Base-by-base conservation (phyloP, 2,888 invertebrate genomes). In the Eristalis pertinax region DNA sequence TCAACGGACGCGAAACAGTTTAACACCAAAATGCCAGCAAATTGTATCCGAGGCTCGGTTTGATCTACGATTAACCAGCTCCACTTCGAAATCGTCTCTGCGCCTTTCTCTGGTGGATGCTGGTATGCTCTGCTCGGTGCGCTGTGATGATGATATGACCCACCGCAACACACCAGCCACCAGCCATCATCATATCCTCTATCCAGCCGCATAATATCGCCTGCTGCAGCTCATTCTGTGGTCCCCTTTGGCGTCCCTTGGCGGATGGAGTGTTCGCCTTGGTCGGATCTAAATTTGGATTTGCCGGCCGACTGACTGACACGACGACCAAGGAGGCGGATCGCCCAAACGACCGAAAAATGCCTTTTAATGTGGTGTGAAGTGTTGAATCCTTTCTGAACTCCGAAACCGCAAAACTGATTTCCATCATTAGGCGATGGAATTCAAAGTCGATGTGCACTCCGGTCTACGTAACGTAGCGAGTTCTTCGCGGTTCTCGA, bases 61-160 rank as follows among this genome's bases (percentile, higher is more conserved):
- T 79, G 83, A 87, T 87, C 87, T 87, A 84, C 87, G 87, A 87
- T 87, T 84, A 87, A 84, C 79, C 75, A 72, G 76, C 79, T 73
- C 76, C 56, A 85, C 68, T 85, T 68, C 60, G 60, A 10, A 73
- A 75, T 29, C 24, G 60, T 50, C 50, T 50, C 50, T 19, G 50
- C 50, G 19, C 50, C 50, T 4, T 8, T 15, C n/a, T n/a, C 4
- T n/a, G 50, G 8, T 50, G 50, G 19, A 50, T 50, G 50, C 50
- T 19, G 65, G 19, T n/a, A 62, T 8, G 73, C 7, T 69, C 26
- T 26, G 26, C 2, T 26, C 26, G 26, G 29, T n/a, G 67, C 10
- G 73, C 7, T 69, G 50, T 56, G 78, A 75, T 69, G 79, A 84
- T 80, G 84, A 80, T 87, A 84, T 87, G 84, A 87, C 87, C 87